These are phyloP conservation scores for Carassius gibelio DNA, from an alignment of 2,113 vertebrate species.

Conservation along the genomic window DNA sequence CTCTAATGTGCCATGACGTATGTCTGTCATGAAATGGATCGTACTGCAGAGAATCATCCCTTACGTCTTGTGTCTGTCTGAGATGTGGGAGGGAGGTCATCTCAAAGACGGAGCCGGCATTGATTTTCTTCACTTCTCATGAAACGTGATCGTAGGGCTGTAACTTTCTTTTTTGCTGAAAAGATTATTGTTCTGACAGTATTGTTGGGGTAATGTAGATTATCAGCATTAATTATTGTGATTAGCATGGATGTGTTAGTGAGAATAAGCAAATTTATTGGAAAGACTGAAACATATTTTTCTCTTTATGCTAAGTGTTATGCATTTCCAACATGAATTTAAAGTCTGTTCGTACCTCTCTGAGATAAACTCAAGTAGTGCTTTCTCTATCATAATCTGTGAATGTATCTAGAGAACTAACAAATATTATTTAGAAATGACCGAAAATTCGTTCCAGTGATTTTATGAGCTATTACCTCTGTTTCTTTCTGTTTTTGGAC, in stretches of 20 bases:
- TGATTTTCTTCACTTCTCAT: slow-evolving; percentile 33
- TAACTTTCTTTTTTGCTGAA: not conserved
- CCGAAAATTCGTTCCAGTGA: not conserved
- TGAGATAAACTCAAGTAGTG: not conserved
- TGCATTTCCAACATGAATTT: not conserved
- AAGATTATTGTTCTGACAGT: not conserved
- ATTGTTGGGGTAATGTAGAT: not conserved
- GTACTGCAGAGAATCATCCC: slow-evolving; percentile 46
- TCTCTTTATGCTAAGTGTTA: not conserved
- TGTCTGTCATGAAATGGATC: slow-evolving; percentile 41
- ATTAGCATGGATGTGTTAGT: not conserved
- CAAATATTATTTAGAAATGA: not conserved
- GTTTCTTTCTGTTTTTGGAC: not conserved
- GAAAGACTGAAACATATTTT: not conserved
- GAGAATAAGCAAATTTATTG: not conserved
- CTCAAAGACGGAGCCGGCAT: slow-evolving; percentile 12
- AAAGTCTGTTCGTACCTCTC: not conserved
- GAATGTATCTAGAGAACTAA: slow-evolving; percentile 32
- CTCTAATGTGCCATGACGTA: not conserved
- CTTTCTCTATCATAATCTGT: slow-evolving; percentile 5
- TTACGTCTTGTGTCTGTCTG: slow-evolving; percentile 31
- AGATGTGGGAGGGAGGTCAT: slow-evolving; percentile 22
- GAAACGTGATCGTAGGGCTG: not conserved
- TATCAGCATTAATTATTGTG: not conserved
- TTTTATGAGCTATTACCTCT: not conserved